phyloP scores from a whole-genome alignment of 2,113 vertebrate species.

The Ginglymostoma cirratum region DNA sequence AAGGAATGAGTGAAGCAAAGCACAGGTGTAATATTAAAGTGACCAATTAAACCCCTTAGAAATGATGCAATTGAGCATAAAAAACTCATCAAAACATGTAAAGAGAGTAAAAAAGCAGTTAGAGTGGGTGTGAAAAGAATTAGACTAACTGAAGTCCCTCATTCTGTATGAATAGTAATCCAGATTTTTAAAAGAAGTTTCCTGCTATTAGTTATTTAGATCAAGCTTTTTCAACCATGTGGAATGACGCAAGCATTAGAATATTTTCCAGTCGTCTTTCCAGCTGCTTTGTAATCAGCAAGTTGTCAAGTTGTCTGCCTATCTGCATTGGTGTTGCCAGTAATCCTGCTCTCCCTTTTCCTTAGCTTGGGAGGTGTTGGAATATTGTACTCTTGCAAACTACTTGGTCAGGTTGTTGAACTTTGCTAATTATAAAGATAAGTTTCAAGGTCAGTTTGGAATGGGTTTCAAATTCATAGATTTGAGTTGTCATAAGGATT shows the following conservation, averaged over 20 bases:
- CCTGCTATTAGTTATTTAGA: not conserved
- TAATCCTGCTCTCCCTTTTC: not conserved
- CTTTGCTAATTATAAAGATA: not conserved
- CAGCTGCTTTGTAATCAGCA: not conserved
- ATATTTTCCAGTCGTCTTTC: not conserved
- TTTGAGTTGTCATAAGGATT: not conserved
- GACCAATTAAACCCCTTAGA: not conserved
- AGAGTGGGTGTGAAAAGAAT: not conserved
- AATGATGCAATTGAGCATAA: not conserved
- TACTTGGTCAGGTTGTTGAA: not conserved
- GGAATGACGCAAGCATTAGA: not conserved
- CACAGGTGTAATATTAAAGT: not conserved
- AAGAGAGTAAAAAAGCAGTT: not conserved
- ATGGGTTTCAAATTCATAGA: not conserved
- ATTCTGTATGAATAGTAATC: not conserved
- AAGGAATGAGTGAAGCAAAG: not conserved
- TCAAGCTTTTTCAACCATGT: not conserved
- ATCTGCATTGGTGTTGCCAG: not conserved
- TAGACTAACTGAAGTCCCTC: not conserved
- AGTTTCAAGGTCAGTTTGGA: not conserved
- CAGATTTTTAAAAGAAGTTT: not conserved
- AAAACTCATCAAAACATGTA: not conserved
- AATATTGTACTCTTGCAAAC: not conserved
- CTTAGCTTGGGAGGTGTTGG: not conserved
- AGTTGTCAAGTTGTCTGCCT: not conserved